Conservation (phyloP, 2,888 invertebrate genomes). For the Myathropa florea region DNA sequence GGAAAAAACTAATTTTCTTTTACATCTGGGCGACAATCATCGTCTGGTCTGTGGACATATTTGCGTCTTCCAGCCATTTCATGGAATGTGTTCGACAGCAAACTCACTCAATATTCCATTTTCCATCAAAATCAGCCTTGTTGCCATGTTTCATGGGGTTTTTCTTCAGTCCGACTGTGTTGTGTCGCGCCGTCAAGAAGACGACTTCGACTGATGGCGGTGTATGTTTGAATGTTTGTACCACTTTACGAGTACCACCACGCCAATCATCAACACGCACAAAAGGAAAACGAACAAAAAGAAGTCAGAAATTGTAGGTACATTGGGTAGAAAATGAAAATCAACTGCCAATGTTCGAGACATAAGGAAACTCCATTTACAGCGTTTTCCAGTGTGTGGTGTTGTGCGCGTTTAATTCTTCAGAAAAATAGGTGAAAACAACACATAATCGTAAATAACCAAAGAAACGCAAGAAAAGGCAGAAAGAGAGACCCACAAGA, state of each 20-base stretch:
- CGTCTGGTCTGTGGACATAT: conserved; percentile 24
- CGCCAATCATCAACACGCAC: conserved; percentile 47
- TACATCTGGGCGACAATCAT: conserved; percentile 44
- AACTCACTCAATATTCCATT: conserved; percentile 58
- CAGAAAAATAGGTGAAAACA: conserved; percentile 43
- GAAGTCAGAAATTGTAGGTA: not conserved
- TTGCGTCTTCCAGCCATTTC: conserved; percentile 34
- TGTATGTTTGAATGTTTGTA: not conserved
- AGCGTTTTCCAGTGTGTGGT: conserved; percentile 5
- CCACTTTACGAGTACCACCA: conserved; percentile 8
- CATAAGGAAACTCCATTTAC: conserved; percentile 4
- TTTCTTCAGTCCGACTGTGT: conserved; percentile 31
- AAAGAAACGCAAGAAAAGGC: conserved; percentile 4
- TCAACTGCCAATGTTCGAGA: not conserved
- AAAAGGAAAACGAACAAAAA: conserved; percentile 27
- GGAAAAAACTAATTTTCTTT: conserved; percentile 30
- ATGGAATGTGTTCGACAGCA: conserved; percentile 31
- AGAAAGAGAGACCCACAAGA: not conserved
- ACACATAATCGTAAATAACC: conserved; percentile 32
- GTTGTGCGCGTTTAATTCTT: conserved; percentile 18
- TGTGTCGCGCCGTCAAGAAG: conserved; percentile 29
- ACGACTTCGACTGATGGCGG: conserved; percentile 38
- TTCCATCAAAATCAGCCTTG: conserved; percentile 45
- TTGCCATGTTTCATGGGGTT: conserved; percentile 54
- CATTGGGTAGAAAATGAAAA: not conserved